Evolutionary conservation across 2,113 vertebrate species (phyloP).

Genomic region (Ariopsis seemanni): DNA sequence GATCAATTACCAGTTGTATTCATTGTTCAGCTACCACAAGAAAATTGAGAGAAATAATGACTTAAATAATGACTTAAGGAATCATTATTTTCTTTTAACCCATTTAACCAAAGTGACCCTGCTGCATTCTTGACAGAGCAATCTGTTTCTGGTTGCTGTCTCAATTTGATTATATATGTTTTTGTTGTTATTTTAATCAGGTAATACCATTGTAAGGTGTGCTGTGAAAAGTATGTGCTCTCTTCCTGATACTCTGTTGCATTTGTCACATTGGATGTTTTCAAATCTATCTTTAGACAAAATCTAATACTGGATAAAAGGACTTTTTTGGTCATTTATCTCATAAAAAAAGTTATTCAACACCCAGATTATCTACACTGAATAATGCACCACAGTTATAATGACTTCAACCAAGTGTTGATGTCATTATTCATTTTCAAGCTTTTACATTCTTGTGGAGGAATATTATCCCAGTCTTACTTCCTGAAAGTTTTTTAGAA

Average conservation of each 20-base stretch:
- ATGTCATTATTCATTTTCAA: neutral
- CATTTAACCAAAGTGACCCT: conserved; percentile 39
- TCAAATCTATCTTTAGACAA: neutral
- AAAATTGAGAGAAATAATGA: conserved; percentile 49
- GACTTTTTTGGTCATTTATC: neutral
- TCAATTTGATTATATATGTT: conserved; percentile 35
- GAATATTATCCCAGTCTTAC: neutral
- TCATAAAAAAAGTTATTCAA: neutral
- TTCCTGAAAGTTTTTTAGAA: neutral
- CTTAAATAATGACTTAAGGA: conserved; percentile 44
- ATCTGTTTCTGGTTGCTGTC: conserved; percentile 32
- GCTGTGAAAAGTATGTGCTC: neutral
- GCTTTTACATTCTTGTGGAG: neutral
- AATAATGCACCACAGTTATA: conserved; percentile 5
- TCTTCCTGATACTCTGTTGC: neutral
- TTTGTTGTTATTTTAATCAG: neutral
- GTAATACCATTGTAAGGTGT: neutral
- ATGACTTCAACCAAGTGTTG: neutral
- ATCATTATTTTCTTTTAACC: conserved; percentile 44
- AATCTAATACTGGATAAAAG: neutral
- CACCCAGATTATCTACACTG: neutral
- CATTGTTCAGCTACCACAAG: conserved; percentile 40
- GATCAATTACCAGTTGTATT: conserved; percentile 46
- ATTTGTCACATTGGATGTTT: neutral
- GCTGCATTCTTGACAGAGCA: conserved; percentile 30